Evolutionary conservation across 1,140 invertebrate species (phyloP), one percentile per base, ranked within the genome.

Genomic region (Apolygus lucorum): DNA sequence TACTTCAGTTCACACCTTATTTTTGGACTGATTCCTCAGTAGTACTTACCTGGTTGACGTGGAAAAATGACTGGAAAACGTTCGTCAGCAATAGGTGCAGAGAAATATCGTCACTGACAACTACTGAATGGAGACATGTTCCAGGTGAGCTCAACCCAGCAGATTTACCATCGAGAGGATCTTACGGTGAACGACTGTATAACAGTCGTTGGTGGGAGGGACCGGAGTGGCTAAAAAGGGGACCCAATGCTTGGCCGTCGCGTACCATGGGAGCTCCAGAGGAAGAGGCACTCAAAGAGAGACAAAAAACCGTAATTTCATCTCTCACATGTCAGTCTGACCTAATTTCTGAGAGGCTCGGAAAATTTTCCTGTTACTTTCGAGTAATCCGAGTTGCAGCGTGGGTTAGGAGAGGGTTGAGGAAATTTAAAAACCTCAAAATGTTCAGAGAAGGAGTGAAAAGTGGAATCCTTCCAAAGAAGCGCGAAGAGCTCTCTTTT

Each of bases 61-160:
- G 64, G 27, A 11, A 73, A 4, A 68, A 72, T 4, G 59, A 69
- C 0, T 78, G 76, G 69, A 78, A 80, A 72, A 69, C 73, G 0
- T 82, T 78, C 71, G 77, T 80, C 0, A 75, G 77, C 0, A 77
- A 81, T 70, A 65, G 79, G 13, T 68, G 82, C 1, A 71, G 73
- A 1, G 75, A 79, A 71, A 81, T 82, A 2, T 11, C 17, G 17
- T 25, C 42, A 8, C 17, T 29, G 22, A 42, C 27, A 8, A 29
- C 27, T n/a, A 34, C 28, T 25, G 22, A 8, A 2, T 67, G 65
- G 65, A 25, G 17, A 25, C 28, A 34, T 42, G 27, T 42, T 4
- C 26, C 65, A 4, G 29, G 65, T 4, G 11, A 29, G 2, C 4
- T 21, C 2, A 67, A 67, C 65, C n/a, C 27, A 17, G 65, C 65